A percentile compares a stretch with the other conserved stretches of the same genome.
Evolutionary conservation across 2,888 invertebrate species (phyloP).

Genomic region (Sinhomidia bicolor): DNA sequence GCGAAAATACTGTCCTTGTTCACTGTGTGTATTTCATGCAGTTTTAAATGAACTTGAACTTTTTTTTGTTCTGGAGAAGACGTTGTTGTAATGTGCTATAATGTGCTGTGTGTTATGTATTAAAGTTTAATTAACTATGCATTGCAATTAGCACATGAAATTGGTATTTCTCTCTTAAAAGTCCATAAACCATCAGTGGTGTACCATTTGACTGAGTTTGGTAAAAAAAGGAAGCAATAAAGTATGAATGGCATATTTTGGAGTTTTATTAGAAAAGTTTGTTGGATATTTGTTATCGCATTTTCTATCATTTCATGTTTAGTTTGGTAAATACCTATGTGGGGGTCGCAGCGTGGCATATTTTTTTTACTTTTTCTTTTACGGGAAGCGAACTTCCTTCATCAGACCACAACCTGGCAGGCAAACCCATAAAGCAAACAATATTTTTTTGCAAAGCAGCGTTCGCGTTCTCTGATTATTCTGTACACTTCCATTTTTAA

Average conservation of each 20-base stretch:
- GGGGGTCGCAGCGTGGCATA: constrained; percentile 1
- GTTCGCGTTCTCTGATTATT: background rate
- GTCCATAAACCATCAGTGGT: background rate
- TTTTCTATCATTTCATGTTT: constrained; percentile 5
- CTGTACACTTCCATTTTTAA: constrained; percentile 2
- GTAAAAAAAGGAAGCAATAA: background rate
- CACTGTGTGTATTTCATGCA: no score
- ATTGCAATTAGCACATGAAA: constrained; percentile 2
- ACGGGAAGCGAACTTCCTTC: constrained; percentile 72
- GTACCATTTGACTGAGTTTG: background rate
- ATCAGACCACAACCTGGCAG: constrained; percentile 69
- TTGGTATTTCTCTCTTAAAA: background rate
- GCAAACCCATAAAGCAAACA: constrained; percentile 70
- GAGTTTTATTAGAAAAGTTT: constrained; percentile 9
- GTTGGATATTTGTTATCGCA: background rate
- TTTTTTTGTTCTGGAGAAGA: constrained; percentile 15
- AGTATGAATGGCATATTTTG: constrained; percentile 16
- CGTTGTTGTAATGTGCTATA: no score
- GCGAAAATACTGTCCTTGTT: background rate
- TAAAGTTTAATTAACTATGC: constrained; percentile 36
- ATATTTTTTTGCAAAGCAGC: constrained; percentile 15
- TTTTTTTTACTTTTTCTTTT: constrained; percentile 36
- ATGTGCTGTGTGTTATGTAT: background rate
- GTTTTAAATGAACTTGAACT: constrained; percentile 47
- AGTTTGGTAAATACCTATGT: background rate